Evolutionary conservation across 1,140 invertebrate species (phyloP), one percentile per base, ranked within the genome.

Genomic region (Nymphalis io): DNA sequence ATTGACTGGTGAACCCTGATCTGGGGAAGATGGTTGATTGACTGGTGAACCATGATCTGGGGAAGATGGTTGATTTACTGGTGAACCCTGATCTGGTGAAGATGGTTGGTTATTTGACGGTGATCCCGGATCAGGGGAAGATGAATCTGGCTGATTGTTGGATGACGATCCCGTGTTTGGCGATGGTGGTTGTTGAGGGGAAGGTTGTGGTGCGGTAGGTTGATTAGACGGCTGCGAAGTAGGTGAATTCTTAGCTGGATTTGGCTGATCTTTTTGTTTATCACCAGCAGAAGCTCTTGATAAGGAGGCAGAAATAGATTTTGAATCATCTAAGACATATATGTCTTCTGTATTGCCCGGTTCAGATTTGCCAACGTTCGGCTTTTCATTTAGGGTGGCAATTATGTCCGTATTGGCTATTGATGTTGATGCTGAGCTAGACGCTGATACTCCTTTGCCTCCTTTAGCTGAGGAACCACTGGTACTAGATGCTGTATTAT

Each of bases 341-440:
- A 80, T 73, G 23, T 77, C 60, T 59, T 80, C 57, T 21, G 57
- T 69, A 15, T 74, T 68, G 12, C 39, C 58, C n/a, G 57, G 12
- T 15, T n/a, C 15, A 23, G 58, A 57, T 8, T 21, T 42, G 10
- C 39, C 51, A 21, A 67, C 44, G 10, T 59, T 38, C 33, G 64
- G 21, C 16, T 61, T 57, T 51, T 78, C 60, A 21, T 71, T 68
- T 27, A 74, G 65, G 15, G 67, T 51, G 23, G 72, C 70, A 39
- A 81, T 67, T 2, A 78, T 40, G 16, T 76, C 72, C 20, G 65
- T 70, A 18, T 76, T 65, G 11, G 72, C 57, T 15, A 62, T 57
- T 27, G 79, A 71, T 33, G 74, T 38, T 18, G 74, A 48, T 13
- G 72, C 62, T 3, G 76, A 48, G 15, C 68, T 57, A 13, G 72